Base-by-base conservation (phyloP, 1,140 invertebrate genomes). In the Heliconius congener region DNA sequence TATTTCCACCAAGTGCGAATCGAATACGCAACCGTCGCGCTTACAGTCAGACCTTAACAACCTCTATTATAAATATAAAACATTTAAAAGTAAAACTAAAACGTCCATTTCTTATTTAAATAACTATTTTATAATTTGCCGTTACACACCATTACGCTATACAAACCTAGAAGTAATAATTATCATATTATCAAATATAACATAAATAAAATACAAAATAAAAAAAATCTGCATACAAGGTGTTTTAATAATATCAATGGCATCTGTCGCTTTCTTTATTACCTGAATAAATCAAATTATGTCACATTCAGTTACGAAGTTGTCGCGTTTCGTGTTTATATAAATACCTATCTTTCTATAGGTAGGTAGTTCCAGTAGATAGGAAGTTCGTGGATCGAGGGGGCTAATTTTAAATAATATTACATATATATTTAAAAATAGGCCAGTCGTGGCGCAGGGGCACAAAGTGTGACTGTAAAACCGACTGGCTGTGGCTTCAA, bases 311-410 rank as follows among this genome's bases (percentile, higher is more conserved):
- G 74, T 76, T 76, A 71, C 52, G 30, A 19, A 46, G 39, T 9
- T n/a, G 55, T 74, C 74, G 30, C 8, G n/a, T 30, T 66, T 66
- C 37, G 39, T 66, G 19, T 72, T 37, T 77, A 30, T 71, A 23
- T n/a, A 71, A 4, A 11, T 13, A 46, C 13, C 42, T 4, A 46
- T 3, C 42, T 46, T 4, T 4, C 42, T 46, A 42, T 13, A 46
- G 13, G 13, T 77, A 50, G 34, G 50, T 73, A 19, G 57, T 82
- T 23, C 23, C 23, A 0, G 23, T 23, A 23, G 23, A 23, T 23
- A 23, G 23, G 75, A 79, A 74, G 79, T 74, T 74, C 74, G 80
- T 80, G 6, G 34, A 37, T 37, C 34, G 81, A 82, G 83, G 81
- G 78, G 74, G 83, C 73, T 57, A 72, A 78, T 73, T 74, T 39